Conservation (phyloP, 2,888 invertebrate species). For the Acheta domesticus region DNA sequence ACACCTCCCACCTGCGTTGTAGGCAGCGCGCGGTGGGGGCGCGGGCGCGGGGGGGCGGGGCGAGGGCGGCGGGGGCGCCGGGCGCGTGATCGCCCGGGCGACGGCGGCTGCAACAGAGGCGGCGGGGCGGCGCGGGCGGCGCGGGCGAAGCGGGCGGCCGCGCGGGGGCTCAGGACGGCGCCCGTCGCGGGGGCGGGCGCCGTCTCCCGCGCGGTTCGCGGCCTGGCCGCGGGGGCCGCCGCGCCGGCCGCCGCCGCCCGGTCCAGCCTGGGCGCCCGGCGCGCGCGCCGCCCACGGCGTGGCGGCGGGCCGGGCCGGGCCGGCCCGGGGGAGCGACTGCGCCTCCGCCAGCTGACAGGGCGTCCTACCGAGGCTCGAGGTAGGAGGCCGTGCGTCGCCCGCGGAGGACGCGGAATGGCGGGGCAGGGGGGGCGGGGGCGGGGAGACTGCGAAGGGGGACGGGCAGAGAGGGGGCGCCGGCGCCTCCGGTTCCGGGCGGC, state of each 20-base stretch:
- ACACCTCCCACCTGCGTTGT: neutral
- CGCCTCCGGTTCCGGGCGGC: neutral
- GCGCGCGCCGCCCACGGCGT: neutral
- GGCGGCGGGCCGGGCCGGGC: neutral
- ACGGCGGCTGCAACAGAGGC: neutral
- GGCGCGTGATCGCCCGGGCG: neutral
- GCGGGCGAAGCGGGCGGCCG: neutral
- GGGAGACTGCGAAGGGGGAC: neutral
- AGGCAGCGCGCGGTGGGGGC: neutral
- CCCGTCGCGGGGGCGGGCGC: neutral
- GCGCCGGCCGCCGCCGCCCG: conserved; percentile 19
- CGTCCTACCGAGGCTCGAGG: conserved; percentile 36
- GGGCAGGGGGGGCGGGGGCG: neutral
- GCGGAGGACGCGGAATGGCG: neutral
- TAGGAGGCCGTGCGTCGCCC: conserved; percentile 30
- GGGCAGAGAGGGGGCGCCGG: neutral
- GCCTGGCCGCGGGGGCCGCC: neutral
- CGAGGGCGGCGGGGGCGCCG: neutral
- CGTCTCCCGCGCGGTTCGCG: conserved; percentile 3
- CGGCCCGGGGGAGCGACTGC: neutral
- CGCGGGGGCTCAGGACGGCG: conserved; percentile 7
- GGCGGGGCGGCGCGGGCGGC: neutral
- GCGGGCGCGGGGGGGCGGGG: neutral
- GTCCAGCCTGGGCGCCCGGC: neutral
- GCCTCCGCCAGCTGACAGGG: conserved; percentile 23